These are phyloP conservation scores for Otis tarda DNA, from an alignment of 2,113 vertebrate species.

Conservation along the genomic window DNA sequence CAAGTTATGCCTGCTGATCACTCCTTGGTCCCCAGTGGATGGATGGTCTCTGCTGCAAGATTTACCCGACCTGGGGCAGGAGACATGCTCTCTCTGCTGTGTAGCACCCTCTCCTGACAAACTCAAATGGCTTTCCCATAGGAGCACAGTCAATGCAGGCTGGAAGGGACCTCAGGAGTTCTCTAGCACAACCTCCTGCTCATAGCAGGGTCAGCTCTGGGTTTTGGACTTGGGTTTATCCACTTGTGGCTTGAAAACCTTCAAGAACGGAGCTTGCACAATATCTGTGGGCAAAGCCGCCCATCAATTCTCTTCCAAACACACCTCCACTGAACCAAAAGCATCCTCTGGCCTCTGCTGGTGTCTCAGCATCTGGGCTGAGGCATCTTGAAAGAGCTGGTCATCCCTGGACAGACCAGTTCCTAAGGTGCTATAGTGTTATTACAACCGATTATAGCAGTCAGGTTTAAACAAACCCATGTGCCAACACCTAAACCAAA, in stretches of 20 bases:
- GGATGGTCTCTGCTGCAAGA: not conserved
- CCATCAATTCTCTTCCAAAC: not conserved
- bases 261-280: not conserved
- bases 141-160: not conserved
- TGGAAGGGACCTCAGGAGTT: not conserved
- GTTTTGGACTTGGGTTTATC: not conserved
- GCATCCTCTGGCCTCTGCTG: not conserved
- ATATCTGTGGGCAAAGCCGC: not conserved
- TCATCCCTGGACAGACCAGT: not conserved
- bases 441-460: not conserved
- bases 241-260: not conserved
- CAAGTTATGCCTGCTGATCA: not conserved
- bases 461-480: not conserved
- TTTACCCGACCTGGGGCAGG: not conserved
- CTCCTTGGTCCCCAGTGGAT: not conserved
- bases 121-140: not conserved
- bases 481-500: not conserved
- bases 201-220: not conserved
- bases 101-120: not conserved
- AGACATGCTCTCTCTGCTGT: accelerated
- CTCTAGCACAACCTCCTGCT: not conserved
- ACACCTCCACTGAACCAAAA: not conserved
- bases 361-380: not conserved
- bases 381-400: not conserved
- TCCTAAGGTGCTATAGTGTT: not conserved